These are phyloP conservation scores for Pomatostomus ruficeps DNA, from an alignment of 2,113 vertebrate species.

Conservation along the genomic window DNA sequence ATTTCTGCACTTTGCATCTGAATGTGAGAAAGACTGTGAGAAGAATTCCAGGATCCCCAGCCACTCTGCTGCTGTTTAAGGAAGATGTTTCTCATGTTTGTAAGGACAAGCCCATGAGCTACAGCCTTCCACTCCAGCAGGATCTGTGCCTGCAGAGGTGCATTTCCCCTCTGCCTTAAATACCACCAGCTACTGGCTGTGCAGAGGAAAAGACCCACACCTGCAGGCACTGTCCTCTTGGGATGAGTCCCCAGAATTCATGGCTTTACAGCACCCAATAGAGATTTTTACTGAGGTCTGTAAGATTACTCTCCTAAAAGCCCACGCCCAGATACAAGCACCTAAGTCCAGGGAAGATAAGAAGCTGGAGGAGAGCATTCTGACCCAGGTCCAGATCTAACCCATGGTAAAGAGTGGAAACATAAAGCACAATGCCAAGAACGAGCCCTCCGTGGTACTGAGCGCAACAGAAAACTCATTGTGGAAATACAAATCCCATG, in stretches of 20 bases:
- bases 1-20: not conserved
- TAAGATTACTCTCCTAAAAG: not conserved
- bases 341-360: accelerated
- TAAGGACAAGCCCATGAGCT: not conserved
- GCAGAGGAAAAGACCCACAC: not conserved
- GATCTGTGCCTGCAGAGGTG: not conserved
- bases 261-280: not conserved
- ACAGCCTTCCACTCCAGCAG: not conserved
- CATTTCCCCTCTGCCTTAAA: not conserved
- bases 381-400: not conserved
- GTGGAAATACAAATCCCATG: not conserved
- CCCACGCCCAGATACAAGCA: not conserved
- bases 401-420: not conserved
- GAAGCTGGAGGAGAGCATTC: not conserved
- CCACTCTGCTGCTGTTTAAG: not conserved
- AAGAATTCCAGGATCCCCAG: not conserved
- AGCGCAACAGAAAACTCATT: not conserved
- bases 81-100: not conserved
- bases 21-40: not conserved
- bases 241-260: not conserved
- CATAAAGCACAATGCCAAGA: not conserved
- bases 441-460: not conserved
- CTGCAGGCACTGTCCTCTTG: not conserved
- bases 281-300: not conserved
- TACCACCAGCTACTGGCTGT: not conserved